Conservation (phyloP, 2,113 vertebrate genomes). For the Recurvirostra avosetta region DNA sequence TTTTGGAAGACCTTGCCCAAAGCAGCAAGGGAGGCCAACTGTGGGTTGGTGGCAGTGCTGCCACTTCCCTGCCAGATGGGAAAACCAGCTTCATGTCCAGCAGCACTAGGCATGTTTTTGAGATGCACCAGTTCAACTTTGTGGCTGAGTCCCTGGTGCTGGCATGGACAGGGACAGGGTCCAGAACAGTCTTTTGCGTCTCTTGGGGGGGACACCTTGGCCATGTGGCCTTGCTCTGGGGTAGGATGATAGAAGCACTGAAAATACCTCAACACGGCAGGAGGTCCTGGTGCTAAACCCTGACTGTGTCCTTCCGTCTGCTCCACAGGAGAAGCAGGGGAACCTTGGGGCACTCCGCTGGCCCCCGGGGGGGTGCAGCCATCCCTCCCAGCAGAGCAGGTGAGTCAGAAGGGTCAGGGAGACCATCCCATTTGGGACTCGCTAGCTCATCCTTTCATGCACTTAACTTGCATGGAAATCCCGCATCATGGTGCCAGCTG, state of each 20-base stretch:
- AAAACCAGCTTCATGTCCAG: neutral
- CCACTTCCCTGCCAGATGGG: neutral
- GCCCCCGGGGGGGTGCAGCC: neutral
- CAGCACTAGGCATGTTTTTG: neutral
- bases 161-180: neutral
- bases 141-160: neutral
- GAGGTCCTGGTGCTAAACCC: neutral
- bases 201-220: neutral
- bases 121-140: neutral
- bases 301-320: neutral
- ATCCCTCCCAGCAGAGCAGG: conserved; percentile 10
- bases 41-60: neutral
- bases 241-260: neutral
- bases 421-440: rapidly evolving
- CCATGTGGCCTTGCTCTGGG: neutral
- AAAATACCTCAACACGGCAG: neutral
- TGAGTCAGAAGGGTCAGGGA: conserved; percentile 1
- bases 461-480: rapidly evolving
- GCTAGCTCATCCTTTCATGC: neutral
- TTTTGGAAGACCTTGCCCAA: neutral
- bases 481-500: rapidly evolving
- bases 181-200: neutral
- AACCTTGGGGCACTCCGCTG: neutral
- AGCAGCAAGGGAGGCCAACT: neutral
- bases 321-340: conserved; percentile 10